Evolutionary conservation across 1,140 invertebrate genomes (phyloP), one percentile per base, ranked within the genome.

Genomic region (Drosophila nigrodunni): DNA sequence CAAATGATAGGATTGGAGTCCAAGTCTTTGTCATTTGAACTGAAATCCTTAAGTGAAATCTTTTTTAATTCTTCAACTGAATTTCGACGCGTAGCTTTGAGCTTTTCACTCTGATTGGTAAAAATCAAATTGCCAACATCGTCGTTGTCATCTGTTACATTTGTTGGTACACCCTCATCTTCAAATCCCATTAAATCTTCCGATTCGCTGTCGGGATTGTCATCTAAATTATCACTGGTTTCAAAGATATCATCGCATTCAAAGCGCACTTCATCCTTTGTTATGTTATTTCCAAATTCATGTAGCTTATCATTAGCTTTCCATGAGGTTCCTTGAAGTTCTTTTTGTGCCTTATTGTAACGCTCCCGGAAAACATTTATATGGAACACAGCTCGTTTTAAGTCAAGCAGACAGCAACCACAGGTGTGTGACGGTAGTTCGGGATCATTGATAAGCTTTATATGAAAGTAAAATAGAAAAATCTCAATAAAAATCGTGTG

Each of bases 351-450:
- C 50, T 57, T 73, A 3, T 66, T 55, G 54, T 64, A 83, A 1
- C 77, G 74, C 4, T 88, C 80, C 3, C 85, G 50, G 39, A 88
- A 88, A 1, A 66, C 50, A 25, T 70, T 43, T 3, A 62, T 71
- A 50, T 52, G 50, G 10, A 30, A 55, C 8, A 80, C 39, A 0
- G 85, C 85, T 18, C 65, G 67, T 30, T 78, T 80, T 0, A 89
- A 25, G 41, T 88, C 80, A 8, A 78, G 55, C 7, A 83, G n/a
- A 6, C 82, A 87, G 50, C 83, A 82, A 10, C 47, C 82, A 7
- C 82, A 87, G 34, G 88, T 88, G n/a, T 57, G 78, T 1, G 49
- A 68, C 8, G 82, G 82, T 21, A 88, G 34, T 3, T 65, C 43
- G 0, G 72, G 41, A 34, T 77, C 35, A 13, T 62, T 70, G 11